These are phyloP conservation scores for Danaus melanippus DNA, from an alignment of 1,140 invertebrate species.

Conservation along the genomic window DNA sequence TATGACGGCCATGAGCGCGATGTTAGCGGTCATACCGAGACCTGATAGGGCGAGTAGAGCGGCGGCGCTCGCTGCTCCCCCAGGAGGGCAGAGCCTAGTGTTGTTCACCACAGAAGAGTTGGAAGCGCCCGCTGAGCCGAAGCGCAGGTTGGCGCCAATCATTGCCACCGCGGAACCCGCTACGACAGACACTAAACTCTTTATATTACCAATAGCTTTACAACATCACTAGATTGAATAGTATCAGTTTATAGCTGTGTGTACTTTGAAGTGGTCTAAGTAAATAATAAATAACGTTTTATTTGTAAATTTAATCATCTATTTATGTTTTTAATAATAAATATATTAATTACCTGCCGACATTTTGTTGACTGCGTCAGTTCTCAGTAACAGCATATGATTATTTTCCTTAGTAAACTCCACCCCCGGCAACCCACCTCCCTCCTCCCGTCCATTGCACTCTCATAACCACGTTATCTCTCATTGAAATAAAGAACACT, in stretches of 20 bases:
- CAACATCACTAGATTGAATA: neutral
- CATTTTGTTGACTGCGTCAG: slow-evolving; percentile 38
- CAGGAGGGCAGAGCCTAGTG: slow-evolving; percentile 83
- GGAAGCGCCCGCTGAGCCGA: slow-evolving; percentile 77
- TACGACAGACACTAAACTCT: slow-evolving; percentile 15
- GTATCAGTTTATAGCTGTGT: neutral
- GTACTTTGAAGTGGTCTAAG: no score
- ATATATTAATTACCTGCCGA: slow-evolving; percentile 48
- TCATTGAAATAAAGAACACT: slow-evolving; percentile 32
- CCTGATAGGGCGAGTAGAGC: slow-evolving; percentile 84
- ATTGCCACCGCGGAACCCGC: slow-evolving; percentile 80
- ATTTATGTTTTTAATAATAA: neutral
- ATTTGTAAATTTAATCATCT: no score
- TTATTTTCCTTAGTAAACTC: slow-evolving; percentile 21
- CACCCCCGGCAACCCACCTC: slow-evolving; percentile 18
- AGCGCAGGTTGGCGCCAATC: slow-evolving; percentile 84
- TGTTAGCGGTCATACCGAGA: slow-evolving; percentile 86
- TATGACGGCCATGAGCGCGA: slow-evolving; percentile 86
- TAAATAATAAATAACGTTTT: no score
- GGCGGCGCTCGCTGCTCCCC: slow-evolving; percentile 84
- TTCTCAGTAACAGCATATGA: slow-evolving; percentile 20
- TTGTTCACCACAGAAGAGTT: slow-evolving; percentile 79
- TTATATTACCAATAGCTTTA: no score
- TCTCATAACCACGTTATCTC: slow-evolving; percentile 40
- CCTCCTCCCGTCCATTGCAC: slow-evolving; percentile 57